Percentiles rank a stretch among this genome's conserved stretches.
Evolutionary conservation across 53 echinoderm and acorn worm species (phyloP).

Genomic region (Henricia sp.): DNA sequence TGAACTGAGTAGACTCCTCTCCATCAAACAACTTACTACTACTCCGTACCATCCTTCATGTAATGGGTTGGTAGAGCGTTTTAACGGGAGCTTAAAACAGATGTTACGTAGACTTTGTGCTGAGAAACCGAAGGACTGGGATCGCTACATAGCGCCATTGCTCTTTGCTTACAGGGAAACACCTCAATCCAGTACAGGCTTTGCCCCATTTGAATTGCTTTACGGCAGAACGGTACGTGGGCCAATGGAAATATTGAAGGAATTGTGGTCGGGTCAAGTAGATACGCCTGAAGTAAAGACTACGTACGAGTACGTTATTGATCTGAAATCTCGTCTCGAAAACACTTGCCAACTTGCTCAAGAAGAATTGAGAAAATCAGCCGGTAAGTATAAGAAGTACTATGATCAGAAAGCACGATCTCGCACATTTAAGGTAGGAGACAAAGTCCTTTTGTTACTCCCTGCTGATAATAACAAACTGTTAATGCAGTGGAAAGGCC

Average conservation of each 20-base stretch:
- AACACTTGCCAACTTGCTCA: conserved; percentile 50
- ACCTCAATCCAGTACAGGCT: conserved; percentile 17
- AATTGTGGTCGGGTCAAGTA: conserved; percentile 15
- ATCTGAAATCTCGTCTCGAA: conserved; percentile 50
- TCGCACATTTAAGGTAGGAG: conserved; percentile 51
- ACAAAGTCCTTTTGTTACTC: conserved; percentile 58
- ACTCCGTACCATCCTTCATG: too few species aligned
- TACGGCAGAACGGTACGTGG: conserved; percentile 51
- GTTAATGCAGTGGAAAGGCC: conserved; percentile 63
- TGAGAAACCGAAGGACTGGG: conserved; percentile 47
- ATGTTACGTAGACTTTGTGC: conserved; percentile 6
- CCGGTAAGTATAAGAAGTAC: conserved; percentile 17
- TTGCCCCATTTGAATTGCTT: conserved; percentile 55
- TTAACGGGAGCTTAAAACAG: too few species aligned
- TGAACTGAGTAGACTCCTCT: conserved; percentile 42
- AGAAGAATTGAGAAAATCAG: conserved; percentile 21
- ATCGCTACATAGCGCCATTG: neutral
- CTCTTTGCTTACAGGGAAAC: neutral
- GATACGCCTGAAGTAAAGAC: neutral
- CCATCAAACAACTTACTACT: conserved; percentile 13
- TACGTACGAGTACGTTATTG: conserved; percentile 62
- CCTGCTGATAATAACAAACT: conserved; percentile 74
- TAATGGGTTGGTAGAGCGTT: too few species aligned
- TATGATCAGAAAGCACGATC: conserved; percentile 47
- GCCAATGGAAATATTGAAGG: conserved; percentile 49